Evolutionary conservation across 1,140 invertebrate genomes (phyloP), one percentile per base, ranked within the genome.

Genomic region (Sitobion miscanthi): DNA sequence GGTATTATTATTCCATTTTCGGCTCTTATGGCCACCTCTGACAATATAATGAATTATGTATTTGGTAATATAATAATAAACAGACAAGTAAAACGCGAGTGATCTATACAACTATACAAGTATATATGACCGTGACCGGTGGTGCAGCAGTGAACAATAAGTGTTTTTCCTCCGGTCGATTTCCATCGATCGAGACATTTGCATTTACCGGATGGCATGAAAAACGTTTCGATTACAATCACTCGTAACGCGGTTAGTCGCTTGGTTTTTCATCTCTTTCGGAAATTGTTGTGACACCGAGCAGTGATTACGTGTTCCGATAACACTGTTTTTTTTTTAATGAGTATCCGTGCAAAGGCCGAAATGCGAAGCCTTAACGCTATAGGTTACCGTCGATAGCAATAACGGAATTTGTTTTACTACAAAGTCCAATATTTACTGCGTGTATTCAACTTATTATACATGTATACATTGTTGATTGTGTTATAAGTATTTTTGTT

Each of bases 81-180:
- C n/a, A 77, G 30, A n/a, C 30, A n/a, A 77, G n/a, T 77, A n/a
- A 17, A 77, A 77, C 17, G n/a, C 30, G 14, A n/a, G 11, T 69
- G 30, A 69, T 69, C 30, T 69, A 69, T 69, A 69, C 62, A 69
- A n/a, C 3, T 69, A 69, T 69, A 38, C 1, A 38, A 38, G 38
- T 38, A 42, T 42, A 42, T 47, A 9, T 47, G 30, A n/a, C 62
- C 30, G 14, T 77, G 62, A 77, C 62, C 62, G 14, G n/a, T 4
- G 62, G 62, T 77, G 14, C 30, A 2, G 30, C 42, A 42, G 14
- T n/a, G n/a, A 69, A n/a, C 30, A 69, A 69, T 69, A 42, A 42
- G 62, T 77, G 30, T 77, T 57, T 54, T 77, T 77, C 62, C 62
- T 77, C 62, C 62, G n/a, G n/a, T 77, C 62, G 62, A 77, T 77